Evolutionary conservation across 2,113 vertebrate genomes (phyloP), one percentile per base, ranked within the genome.

Genomic region (Ctenomys sociabilis): DNA sequence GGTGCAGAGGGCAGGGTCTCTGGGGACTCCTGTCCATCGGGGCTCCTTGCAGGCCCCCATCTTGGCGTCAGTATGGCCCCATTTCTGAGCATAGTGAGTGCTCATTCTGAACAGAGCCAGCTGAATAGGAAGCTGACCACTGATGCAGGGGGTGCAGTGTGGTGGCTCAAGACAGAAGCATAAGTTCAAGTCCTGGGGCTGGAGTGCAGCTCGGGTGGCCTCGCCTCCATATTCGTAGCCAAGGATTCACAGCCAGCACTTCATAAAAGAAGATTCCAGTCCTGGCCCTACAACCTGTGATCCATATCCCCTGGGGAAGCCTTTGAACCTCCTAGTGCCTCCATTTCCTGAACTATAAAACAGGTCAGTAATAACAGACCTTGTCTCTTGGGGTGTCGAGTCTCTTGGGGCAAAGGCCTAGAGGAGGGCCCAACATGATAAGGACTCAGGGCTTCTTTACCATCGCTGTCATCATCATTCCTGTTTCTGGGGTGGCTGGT

Each of bases 381-480:
- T 22, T 32, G 0, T 12, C 16, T 90, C 22, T 0, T 28, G 59
- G 54, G 59, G 5, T 45, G 22, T 61, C 17, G 49, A 70, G 61
- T 32, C 92, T 49, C 4, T 12, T 0, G 1, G 37, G 77, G 52
- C 75, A 72, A 40, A 26, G 87, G 17, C 1, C 0, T 12, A 13
- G 32, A 54, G 61, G 35, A 40, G 45, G 26, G 5, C 19, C 45
- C 21, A 1, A 30, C 49, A 0, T 22, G 7, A 8, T 30, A 28
- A 14, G 32, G 57, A 35, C 49, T 3, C 37, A 4, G 26, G 4
- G 1, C 0, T 28, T 4, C 12, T 3, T 22, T 13, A 17, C 37
- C 45, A 0, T 24, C 1, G 0, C 24, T 16, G 5, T 61, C 49
- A 19, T 30, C 24, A 66, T 43, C 8, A 1, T 59, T 54, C 1